These are phyloP conservation scores for Hydrotaea diabolus DNA, from an alignment of 2,888 invertebrate species.

Conservation along the genomic window DNA sequence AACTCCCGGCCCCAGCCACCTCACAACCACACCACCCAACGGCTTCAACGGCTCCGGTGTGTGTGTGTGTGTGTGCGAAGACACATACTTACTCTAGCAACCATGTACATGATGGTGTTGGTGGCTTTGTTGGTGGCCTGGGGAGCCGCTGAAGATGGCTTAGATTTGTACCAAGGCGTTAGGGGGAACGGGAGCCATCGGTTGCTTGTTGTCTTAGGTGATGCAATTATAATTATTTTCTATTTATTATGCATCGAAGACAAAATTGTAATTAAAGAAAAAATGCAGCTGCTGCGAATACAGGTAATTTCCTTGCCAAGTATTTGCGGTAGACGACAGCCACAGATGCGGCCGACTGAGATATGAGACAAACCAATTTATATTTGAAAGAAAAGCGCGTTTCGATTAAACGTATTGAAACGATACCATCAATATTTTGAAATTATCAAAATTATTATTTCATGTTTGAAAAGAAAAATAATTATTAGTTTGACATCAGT, in stretches of 20 bases:
- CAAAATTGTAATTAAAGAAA: background rate
- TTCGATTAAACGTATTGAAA: too few relatives aligned
- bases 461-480: too few relatives aligned
- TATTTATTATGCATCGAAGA: conserved; percentile 20
- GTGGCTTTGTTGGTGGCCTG: background rate
- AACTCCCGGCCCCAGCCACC: conserved; percentile 32
- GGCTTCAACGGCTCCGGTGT: too few relatives aligned
- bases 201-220: conserved; percentile 1
- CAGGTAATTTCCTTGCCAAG: background rate
- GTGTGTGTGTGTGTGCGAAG: too few relatives aligned
- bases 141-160: background rate
- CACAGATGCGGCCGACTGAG: too few relatives aligned
- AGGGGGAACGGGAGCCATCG: background rate
- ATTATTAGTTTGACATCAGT: too few relatives aligned
- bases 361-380: too few relatives aligned
- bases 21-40: too few relatives aligned
- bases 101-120: background rate
- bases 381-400: too few relatives aligned
- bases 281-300: background rate
- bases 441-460: too few relatives aligned
- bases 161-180: background rate
- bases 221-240: conserved; percentile 16
- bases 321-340: too few relatives aligned
- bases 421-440: too few relatives aligned
- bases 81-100: background rate